These are phyloP conservation scores for Eulacestoma nigropectus DNA, from an alignment of 2,113 vertebrate genomes.

Conservation along the genomic window DNA sequence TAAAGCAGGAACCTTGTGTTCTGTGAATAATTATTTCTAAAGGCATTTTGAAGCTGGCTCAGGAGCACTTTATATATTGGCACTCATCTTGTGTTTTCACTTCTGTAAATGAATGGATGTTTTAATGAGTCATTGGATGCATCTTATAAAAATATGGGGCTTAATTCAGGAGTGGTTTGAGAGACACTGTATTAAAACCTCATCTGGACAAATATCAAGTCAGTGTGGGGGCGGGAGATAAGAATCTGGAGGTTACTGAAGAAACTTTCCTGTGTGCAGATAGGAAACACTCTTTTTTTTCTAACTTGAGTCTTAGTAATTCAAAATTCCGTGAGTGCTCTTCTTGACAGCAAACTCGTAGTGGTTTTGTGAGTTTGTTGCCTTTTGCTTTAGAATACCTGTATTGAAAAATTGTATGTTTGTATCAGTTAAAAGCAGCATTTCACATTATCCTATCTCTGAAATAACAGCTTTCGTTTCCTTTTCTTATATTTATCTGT, in stretches of 20 bases:
- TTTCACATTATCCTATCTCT: not conserved
- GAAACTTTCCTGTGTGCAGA: not conserved
- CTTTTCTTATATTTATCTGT: not conserved
- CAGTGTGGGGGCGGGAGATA: not conserved
- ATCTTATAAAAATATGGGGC: not conserved
- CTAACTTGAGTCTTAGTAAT: not conserved
- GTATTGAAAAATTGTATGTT: not conserved
- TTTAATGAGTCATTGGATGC: slow-evolving; percentile 42
- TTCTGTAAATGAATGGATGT: slow-evolving; percentile 36
- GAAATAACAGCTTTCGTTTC: not conserved
- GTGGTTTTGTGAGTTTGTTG: not conserved
- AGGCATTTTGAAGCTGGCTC: slow-evolving; percentile 41
- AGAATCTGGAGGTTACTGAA: not conserved
- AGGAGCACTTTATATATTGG: slow-evolving; percentile 15
- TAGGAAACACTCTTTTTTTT: not conserved
- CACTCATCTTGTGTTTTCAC: slow-evolving; percentile 16
- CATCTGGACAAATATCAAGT: not conserved
- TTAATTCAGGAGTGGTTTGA: not conserved
- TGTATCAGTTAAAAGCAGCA: not conserved
- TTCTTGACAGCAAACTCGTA: not conserved
- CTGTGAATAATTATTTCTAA: slow-evolving; percentile 11
- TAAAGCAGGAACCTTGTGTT: slow-evolving; percentile 29
- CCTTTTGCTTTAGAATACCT: not conserved
- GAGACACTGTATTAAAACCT: not conserved
- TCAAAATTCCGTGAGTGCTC: not conserved